Conservation (phyloP, 2,113 vertebrate genomes). For the Festucalex cinctus region DNA sequence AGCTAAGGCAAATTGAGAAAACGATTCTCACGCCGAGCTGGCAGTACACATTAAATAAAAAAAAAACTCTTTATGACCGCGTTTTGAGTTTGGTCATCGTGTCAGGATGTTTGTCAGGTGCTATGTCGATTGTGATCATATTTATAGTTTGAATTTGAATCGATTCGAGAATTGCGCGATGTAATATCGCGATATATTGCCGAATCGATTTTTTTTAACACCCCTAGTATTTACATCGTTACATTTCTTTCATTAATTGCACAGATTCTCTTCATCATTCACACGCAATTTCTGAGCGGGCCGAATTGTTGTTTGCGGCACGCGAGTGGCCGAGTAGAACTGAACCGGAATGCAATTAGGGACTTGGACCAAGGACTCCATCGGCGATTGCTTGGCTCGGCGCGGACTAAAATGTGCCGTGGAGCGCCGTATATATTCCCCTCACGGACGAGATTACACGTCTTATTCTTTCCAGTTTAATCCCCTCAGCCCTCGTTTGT, state of each 20-base stretch:
- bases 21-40: not conserved
- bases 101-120: too few species aligned
- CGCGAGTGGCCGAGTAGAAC: constrained; percentile 48
- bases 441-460: constrained; percentile 23
- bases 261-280: not conserved
- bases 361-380: constrained; percentile 39
- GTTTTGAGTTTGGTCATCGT: too few species aligned
- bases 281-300: constrained; percentile 15
- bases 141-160: too few species aligned
- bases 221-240: too few species aligned
- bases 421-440: constrained; percentile 2
- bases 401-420: not conserved
- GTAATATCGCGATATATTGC: too few species aligned
- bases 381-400: constrained; percentile 22
- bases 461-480: constrained; percentile 36
- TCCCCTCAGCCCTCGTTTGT: constrained; percentile 21
- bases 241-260: not conserved
- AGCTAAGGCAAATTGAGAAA: not conserved
- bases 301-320: constrained; percentile 28
- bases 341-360: constrained; percentile 55
- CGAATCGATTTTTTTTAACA: too few species aligned
- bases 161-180: too few species aligned
- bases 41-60: not conserved
- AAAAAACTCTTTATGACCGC: too few species aligned
- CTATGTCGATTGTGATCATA: too few species aligned